phyloP scores from a whole-genome alignment of 2,113 vertebrate genomes.

The Amia ocellicauda region DNA sequence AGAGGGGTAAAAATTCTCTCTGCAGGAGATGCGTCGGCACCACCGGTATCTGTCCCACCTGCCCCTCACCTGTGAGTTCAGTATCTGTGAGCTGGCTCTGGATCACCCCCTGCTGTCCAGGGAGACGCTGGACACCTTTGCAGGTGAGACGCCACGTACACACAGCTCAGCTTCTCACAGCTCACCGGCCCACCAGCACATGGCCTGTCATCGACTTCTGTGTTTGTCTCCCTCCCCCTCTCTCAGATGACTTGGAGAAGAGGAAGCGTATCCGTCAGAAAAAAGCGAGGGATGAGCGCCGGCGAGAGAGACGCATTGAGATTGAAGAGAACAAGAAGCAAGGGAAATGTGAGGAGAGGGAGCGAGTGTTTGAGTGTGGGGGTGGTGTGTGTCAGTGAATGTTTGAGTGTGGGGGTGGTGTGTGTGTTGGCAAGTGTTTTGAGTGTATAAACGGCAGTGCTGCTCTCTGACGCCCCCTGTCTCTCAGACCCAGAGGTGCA shows the following conservation, averaged over 20 bases:
- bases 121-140: slow-evolving; percentile 88
- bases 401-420: not conserved
- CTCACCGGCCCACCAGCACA: not conserved
- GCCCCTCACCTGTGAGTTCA: slow-evolving; percentile 98
- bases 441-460: not conserved
- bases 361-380: not conserved
- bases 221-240: not conserved
- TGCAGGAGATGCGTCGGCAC: slow-evolving; percentile 87
- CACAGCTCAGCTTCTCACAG: not conserved
- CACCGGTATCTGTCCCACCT: slow-evolving; percentile 93
- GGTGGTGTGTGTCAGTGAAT: not conserved
- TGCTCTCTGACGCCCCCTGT: not conserved
- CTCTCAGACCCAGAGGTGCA: slow-evolving; percentile 88
- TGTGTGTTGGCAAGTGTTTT: not conserved
- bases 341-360: slow-evolving; percentile 82
- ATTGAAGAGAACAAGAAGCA: slow-evolving; percentile 96
- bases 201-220: not conserved
- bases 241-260: slow-evolving; percentile 88
- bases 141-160: slow-evolving; percentile 62
- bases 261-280: slow-evolving; percentile 87
- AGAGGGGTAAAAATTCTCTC: too few species aligned
- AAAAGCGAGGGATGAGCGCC: slow-evolving; percentile 89
- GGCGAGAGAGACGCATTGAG: slow-evolving; percentile 90
- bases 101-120: slow-evolving; percentile 86
- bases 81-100: slow-evolving; percentile 90